A percentile compares a stretch with the other conserved stretches of the same genome.
These are phyloP conservation scores for Prietella phreatophila DNA, from an alignment of 2,113 vertebrate genomes.

Conservation along the genomic window DNA sequence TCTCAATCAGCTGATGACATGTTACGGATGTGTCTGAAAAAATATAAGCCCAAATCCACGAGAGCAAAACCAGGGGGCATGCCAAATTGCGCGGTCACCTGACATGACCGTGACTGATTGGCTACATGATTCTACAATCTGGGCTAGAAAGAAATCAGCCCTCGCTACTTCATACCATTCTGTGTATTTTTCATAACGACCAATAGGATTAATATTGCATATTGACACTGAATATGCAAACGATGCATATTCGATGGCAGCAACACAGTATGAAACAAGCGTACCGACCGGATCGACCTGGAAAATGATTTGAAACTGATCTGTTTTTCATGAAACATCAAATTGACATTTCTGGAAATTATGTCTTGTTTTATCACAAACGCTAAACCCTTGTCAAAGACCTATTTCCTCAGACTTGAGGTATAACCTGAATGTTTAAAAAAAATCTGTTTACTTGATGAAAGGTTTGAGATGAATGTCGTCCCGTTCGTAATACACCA, in stretches of 20 bases:
- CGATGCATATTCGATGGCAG: background rate
- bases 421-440: background rate
- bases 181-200: background rate
- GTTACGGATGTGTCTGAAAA: background rate
- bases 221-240: too few species aligned
- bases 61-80: background rate
- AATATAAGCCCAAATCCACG: too few species aligned
- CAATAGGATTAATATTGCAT: background rate
- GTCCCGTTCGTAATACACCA: background rate
- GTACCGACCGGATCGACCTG: background rate
- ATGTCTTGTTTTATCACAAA: background rate
- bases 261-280: background rate
- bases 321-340: background rate
- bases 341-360: background rate
- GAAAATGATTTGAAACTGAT: constrained; percentile 13
- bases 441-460: background rate
- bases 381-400: constrained; percentile 1
- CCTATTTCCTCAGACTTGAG: background rate
- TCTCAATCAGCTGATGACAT: background rate
- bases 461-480: background rate
- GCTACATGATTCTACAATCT: background rate
- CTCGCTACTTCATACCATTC: background rate
- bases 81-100: background rate
- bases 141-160: background rate
- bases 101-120: background rate